Base-by-base conservation (phyloP, 2,888 invertebrate genomes). In the Therioaphis trifolii region DNA sequence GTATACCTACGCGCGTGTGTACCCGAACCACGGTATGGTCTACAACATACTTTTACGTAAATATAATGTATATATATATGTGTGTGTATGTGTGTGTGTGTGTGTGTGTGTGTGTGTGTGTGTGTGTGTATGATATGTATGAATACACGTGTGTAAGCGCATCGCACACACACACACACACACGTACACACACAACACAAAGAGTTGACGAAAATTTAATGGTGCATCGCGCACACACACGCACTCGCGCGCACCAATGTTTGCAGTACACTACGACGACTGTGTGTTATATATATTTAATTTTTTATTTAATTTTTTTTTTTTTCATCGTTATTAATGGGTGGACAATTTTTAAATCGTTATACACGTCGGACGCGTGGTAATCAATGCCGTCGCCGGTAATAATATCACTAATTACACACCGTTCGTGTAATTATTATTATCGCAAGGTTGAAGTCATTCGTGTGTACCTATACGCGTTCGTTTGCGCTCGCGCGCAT, bases 281-380 rank as follows among this genome's bases (percentile, higher is more conserved):
- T 24, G 24, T 0, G 0, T 14, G 24, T 61, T 21, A 24, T 24
- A 2, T 58, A 1, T 1, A 4, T 55, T n/a, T 58, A 11, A 11
- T 4, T 61, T 63, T 55, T 12, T 29, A 5, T 63, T 21, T 52
- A 2, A 2, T 52, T 58, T 21, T 21, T 58, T 21, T 12, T 21
- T 58, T 21, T 12, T 11, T 21, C 21, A 58, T 58, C 11, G 12
- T 63, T 27, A 29, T 29, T 15, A 63, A 63, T 63, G 29, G 63
- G 63, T 63, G 63, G 63, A 63, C 63, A 63, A 63, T 63, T 63
- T 63, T 63, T 63, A 29, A 63, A 63, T 63, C 63, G 14, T 63
- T 63, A 63, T 58, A n/a, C 58, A 21, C 58, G 46, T 46, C 15
- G 14, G 4, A 4, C 46, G 58, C 52, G 52, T 15, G 21, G 58